Evolutionary conservation across 1,140 invertebrate genomes (phyloP).

Genomic region (Leptinotarsa lineolata): DNA sequence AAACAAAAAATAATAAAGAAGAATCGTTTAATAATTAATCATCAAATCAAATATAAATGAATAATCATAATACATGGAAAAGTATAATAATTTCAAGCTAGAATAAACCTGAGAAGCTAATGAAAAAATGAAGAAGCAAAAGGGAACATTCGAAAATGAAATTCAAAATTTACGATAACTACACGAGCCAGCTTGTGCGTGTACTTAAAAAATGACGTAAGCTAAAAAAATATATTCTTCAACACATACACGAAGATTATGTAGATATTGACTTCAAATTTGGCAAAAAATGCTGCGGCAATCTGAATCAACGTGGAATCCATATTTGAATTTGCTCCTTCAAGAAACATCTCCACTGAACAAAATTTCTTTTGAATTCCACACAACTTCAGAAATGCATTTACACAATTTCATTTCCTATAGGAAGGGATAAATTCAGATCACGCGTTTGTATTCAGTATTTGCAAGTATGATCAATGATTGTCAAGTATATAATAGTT

Average conservation of each 20-base stretch:
- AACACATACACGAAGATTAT: slow-evolving; percentile 49
- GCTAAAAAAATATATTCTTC: slow-evolving; percentile 50
- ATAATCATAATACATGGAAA: slow-evolving; percentile 40
- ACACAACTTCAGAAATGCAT: background rate
- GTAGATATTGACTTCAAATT: slow-evolving; percentile 57
- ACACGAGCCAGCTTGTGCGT: slow-evolving; percentile 38
- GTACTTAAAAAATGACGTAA: slow-evolving; percentile 40
- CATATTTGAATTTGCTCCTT: background rate
- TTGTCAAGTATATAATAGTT: slow-evolving; percentile 53
- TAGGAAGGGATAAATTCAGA: slow-evolving; percentile 31
- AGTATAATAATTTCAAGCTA: slow-evolving; percentile 36
- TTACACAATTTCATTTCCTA: slow-evolving; percentile 5
- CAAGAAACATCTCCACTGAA: slow-evolving; percentile 14
- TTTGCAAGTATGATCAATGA: slow-evolving; percentile 49
- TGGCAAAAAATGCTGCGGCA: slow-evolving; percentile 51
- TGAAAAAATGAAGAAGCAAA: slow-evolving; percentile 13
- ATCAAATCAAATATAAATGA: slow-evolving; percentile 28
- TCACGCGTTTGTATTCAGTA: slow-evolving; percentile 46
- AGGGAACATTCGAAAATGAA: background rate
- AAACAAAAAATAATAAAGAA: slow-evolving; percentile 37
- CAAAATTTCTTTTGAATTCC: background rate
- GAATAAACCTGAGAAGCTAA: slow-evolving; percentile 44
- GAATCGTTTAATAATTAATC: slow-evolving; percentile 39
- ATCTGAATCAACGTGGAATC: background rate
- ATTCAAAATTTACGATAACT: slow-evolving; percentile 8